phyloP scores from a whole-genome alignment of 2,113 vertebrate genomes.

The Macquaria australasica region DNA sequence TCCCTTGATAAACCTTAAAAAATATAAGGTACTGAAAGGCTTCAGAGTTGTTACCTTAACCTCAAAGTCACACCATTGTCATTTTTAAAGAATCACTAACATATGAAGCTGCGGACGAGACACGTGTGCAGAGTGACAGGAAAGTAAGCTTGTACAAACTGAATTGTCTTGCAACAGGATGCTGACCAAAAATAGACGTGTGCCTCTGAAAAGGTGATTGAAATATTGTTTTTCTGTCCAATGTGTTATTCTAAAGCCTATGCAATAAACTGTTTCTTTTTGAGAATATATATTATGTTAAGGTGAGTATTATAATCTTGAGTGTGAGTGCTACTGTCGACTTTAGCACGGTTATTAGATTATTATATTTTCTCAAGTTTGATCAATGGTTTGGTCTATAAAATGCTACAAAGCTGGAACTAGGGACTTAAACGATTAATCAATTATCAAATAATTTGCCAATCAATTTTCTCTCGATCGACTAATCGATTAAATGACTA shows the following conservation, averaged over 20 bases:
- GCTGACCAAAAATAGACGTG: constrained; percentile 42
- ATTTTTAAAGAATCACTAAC: constrained; percentile 30
- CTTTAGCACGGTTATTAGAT: neutral
- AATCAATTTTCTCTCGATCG: neutral
- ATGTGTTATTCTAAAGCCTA: neutral
- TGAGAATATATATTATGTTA: neutral
- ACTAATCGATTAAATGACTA: too few species aligned
- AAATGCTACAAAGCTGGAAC: neutral
- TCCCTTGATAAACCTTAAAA: constrained; percentile 23
- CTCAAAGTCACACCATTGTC: constrained; percentile 70
- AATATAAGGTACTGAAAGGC: constrained; percentile 15
- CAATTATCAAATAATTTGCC: neutral
- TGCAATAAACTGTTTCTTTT: neutral
- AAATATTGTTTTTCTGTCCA: neutral
- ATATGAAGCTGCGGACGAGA: neutral
- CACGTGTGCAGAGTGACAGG: constrained; percentile 18
- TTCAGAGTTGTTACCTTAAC: constrained; percentile 40
- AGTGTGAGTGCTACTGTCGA: neutral
- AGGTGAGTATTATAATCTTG: neutral
- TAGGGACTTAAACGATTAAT: neutral
- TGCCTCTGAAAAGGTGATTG: constrained; percentile 8
- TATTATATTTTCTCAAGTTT: neutral
- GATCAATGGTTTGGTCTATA: neutral
- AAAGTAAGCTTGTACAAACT: constrained; percentile 38
- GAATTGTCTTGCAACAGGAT: constrained; percentile 59